These are phyloP conservation scores for Saccostrea cuccullata DNA, from an alignment of 1,140 invertebrate genomes.

Conservation along the genomic window DNA sequence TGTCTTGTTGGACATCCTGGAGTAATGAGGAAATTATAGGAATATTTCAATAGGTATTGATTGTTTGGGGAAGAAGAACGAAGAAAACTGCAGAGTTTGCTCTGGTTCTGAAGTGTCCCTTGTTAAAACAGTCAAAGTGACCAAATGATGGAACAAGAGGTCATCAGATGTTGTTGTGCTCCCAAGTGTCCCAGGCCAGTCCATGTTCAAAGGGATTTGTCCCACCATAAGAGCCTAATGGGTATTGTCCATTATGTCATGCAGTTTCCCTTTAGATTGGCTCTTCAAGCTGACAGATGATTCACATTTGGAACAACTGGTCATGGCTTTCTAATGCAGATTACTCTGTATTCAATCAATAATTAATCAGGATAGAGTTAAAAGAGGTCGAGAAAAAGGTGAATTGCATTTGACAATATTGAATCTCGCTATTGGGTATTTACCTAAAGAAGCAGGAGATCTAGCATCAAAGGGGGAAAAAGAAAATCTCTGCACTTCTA, in stretches of 20 bases:
- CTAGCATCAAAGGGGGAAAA: neutral
- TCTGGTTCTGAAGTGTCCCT: slow-evolving; percentile 19
- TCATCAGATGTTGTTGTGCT: slow-evolving; percentile 18
- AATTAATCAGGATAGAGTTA: slow-evolving; percentile 9
- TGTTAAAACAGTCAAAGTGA: slow-evolving; percentile 34
- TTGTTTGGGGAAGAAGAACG: neutral
- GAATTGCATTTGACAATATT: slow-evolving; percentile 16
- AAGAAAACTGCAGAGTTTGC: neutral
- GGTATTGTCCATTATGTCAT: slow-evolving; percentile 28
- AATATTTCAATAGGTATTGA: slow-evolving; percentile 37
- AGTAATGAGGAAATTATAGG: slow-evolving; percentile 21
- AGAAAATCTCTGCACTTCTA: neutral
- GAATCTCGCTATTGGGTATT: slow-evolving; percentile 17
- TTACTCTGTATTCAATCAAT: slow-evolving; percentile 21
- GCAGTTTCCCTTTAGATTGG: slow-evolving; percentile 20
- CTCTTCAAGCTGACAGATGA: neutral
- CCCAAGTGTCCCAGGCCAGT: neutral
- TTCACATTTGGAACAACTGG: slow-evolving; percentile 9
- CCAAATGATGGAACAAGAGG: slow-evolving; percentile 27
- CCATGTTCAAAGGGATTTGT: slow-evolving; percentile 23
- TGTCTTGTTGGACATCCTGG: neutral
- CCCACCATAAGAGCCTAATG: slow-evolving; percentile 10
- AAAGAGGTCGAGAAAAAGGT: neutral
- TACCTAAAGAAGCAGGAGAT: slow-evolving; percentile 8
- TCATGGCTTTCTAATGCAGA: slow-evolving; percentile 32